phyloP scores from a whole-genome alignment of 2,113 vertebrate species.

The Myanophis thanlyinensis region DNA sequence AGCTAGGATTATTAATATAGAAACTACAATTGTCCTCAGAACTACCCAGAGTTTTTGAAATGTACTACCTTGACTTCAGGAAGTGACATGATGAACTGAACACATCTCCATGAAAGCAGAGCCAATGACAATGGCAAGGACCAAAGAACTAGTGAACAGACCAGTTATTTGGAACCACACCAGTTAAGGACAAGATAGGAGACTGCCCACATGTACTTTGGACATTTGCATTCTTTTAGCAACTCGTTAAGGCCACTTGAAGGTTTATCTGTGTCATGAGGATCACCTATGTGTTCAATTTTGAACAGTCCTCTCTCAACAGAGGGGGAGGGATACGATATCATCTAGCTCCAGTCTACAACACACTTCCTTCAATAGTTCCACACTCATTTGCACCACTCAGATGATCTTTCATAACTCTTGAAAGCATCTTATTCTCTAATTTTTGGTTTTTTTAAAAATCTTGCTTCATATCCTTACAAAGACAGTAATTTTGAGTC shows the following conservation, averaged over 20 bases:
- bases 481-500: background rate
- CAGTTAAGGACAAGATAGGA: background rate
- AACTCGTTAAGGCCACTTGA: too few relatives aligned
- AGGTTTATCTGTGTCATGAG: too few relatives aligned
- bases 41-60: background rate
- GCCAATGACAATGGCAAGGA: background rate
- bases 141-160: background rate
- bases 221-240: background rate
- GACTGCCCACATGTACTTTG: background rate
- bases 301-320: too few relatives aligned
- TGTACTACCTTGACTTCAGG: background rate
- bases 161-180: background rate
- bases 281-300: too few relatives aligned
- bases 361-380: too few relatives aligned
- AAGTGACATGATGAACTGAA: background rate
- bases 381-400: too few relatives aligned
- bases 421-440: background rate
- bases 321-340: too few relatives aligned
- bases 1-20: background rate
- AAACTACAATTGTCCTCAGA: background rate
- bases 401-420: background rate
- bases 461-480: background rate
- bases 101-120: background rate
- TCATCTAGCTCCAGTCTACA: too few relatives aligned
- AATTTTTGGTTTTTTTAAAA: background rate